Percentiles rank a stretch among this genome's conserved stretches.
Evolutionary conservation across 2,797 vertebrate genomes (phyloP).

Genomic region (Enteromius fasciolatus): DNA sequence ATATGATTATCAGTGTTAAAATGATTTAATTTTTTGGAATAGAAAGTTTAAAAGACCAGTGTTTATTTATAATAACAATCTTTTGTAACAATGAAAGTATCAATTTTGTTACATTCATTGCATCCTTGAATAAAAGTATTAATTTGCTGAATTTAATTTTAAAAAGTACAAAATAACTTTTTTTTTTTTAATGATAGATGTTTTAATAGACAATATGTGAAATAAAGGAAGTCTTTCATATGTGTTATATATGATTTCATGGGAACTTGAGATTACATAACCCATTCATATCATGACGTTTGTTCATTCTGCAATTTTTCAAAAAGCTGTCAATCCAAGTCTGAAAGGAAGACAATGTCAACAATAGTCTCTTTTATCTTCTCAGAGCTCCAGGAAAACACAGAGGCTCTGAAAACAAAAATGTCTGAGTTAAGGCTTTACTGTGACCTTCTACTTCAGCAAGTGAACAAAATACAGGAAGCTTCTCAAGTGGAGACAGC

Average conservation of each 20-base stretch:
- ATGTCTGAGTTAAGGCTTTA: constrained; percentile 97
- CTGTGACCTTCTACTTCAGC: constrained; percentile 97
- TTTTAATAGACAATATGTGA: background rate
- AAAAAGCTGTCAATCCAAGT: background rate
- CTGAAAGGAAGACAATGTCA: constrained; percentile 8
- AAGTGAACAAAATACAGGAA: constrained; percentile 95
- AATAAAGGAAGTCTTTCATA: background rate
- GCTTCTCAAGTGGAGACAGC: constrained; percentile 68
- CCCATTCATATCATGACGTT: background rate
- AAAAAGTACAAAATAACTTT: background rate
- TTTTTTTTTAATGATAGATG: too few species aligned
- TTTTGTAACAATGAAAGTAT: background rate
- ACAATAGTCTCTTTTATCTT: constrained; percentile 15
- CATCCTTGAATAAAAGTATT: background rate
- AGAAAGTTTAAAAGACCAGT: background rate
- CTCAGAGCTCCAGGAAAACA: constrained; percentile 94
- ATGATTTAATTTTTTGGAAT: background rate
- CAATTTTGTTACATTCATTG: background rate
- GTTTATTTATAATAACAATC: background rate
- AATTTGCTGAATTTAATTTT: background rate
- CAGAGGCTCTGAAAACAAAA: constrained; percentile 94
- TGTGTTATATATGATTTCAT: background rate
- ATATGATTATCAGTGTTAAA: background rate
- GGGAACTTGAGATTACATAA: background rate
- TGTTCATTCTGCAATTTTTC: constrained; percentile 12